A percentile compares a stretch with the other conserved stretches of the same genome.
These are phyloP conservation scores for Podargus strigoides DNA, from an alignment of 2,797 vertebrate species.

Conservation along the genomic window DNA sequence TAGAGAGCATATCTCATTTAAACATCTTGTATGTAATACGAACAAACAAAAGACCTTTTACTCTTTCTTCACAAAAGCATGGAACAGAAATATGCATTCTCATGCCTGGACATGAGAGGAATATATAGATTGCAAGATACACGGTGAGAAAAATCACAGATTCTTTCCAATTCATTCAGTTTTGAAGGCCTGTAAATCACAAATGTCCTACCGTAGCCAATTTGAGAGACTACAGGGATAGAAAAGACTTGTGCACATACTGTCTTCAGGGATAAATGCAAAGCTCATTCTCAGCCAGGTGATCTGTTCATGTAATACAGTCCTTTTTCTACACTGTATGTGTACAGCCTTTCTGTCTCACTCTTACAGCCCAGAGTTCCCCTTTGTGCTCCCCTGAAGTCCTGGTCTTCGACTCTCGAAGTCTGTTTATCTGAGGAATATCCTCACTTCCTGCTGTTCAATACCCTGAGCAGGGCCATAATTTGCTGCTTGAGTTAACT, in stretches of 20 bases:
- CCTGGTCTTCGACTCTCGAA: slow-evolving; percentile 23
- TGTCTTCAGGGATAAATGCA: slow-evolving; percentile 33
- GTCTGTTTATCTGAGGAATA: slow-evolving; percentile 42
- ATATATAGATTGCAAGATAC: neutral
- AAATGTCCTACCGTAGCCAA: neutral
- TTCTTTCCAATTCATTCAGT: neutral
- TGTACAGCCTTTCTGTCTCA: neutral
- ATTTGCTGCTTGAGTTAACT: slow-evolving; percentile 66
- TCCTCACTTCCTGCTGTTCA: slow-evolving; percentile 47
- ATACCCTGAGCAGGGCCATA: slow-evolving; percentile 41
- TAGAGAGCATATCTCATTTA: neutral
- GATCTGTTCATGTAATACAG: slow-evolving; percentile 32
- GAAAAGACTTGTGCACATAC: slow-evolving; percentile 6
- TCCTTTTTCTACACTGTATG: neutral
- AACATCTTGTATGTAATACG: neutral
- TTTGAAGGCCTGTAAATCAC: slow-evolving; percentile 3
- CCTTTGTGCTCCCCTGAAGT: slow-evolving; percentile 25
- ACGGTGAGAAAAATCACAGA: neutral
- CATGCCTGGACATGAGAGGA: neutral
- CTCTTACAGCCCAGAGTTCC: neutral
- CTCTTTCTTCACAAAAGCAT: neutral
- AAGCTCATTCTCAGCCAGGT: slow-evolving; percentile 48
- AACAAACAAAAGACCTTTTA: neutral
- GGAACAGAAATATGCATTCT: neutral
- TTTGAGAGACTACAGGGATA: slow-evolving; percentile 39